A percentile compares a stretch with the other conserved stretches of the same genome.
Evolutionary conservation across 2,888 invertebrate species (phyloP).

Genomic region (Quadriops clusia): DNA sequence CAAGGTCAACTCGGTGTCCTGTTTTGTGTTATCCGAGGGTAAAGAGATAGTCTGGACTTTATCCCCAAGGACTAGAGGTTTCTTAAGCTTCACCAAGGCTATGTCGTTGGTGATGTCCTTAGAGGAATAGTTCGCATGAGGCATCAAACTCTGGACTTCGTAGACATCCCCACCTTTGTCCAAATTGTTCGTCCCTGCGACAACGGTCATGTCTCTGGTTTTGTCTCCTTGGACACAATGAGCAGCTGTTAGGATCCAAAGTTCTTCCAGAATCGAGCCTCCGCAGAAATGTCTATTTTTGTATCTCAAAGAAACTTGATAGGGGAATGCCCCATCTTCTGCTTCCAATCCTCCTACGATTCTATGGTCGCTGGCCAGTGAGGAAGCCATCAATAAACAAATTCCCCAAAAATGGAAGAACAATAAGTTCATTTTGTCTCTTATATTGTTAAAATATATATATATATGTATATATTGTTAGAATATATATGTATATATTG

Average conservation of each 20-base stretch:
- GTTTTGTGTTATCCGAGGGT: constrained; percentile 28
- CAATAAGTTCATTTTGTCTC: too few species aligned
- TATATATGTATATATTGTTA: too few species aligned
- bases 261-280: constrained; percentile 11
- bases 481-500: too few species aligned
- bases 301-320: constrained; percentile 10
- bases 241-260: constrained; percentile 11
- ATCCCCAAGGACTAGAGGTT: constrained; percentile 10
- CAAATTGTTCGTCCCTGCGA: constrained; percentile 27
- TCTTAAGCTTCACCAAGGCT: constrained; percentile 15
- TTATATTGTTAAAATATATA: too few species aligned
- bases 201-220: too few species aligned
- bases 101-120: constrained; percentile 16
- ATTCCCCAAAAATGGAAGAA: too few species aligned
- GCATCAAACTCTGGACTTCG: constrained; percentile 21
- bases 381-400: too few species aligned
- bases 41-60: constrained; percentile 21
- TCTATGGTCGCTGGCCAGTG: too few species aligned
- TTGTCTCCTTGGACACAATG: too few species aligned
- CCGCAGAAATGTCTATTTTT: constrained; percentile 11
- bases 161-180: constrained; percentile 25
- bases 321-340: constrained; percentile 9
- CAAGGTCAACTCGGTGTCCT: constrained; percentile 23
- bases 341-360: constrained; percentile 10
- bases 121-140: constrained; percentile 14